Base-by-base conservation (phyloP, 2,113 vertebrate species). In the Cheirogaleus medius region DNA sequence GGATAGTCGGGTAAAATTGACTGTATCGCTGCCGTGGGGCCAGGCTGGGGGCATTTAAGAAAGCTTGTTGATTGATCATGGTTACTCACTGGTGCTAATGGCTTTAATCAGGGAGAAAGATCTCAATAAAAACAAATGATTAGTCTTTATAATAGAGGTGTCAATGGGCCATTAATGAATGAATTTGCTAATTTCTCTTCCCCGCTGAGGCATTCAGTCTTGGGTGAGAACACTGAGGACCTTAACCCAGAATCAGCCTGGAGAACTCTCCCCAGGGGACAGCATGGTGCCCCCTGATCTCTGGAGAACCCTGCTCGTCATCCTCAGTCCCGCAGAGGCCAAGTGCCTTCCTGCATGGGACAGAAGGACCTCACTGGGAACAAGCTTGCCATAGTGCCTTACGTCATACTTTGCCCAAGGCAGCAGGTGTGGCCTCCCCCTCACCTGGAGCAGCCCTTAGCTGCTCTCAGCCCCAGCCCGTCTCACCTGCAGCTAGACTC, bases 101-200 rank as follows among this genome's bases (percentile, higher is more conserved):
- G 83, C 88, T 95, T 98, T 97, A 97, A 98, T 97, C 96, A 96
- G 80, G 77, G 78, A 58, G 69, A 93, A 95, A 93, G 93, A 95
- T 97, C 95, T 96, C 97, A 98, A 97, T 96, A 98, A 97, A 97
- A 98, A 97, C 96, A 97, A 96, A 96, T 82, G 91, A 95, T 98
- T 97, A 91, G 93, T 90, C 87, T 91, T 92, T 91, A 95, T 97
- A 97, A 97, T 90, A 92, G 94, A 98, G 93, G 64, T 85, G 76
- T 93, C 95, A 96, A 94, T 96, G 76, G 71, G 39, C 63, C 39
- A 80, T 83, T 95, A 97, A 96, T 95, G 93, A 97, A 96, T 94
- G 76, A 54, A 93, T 95, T 90, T 94, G 89, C 80, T 95, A 86
- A 93, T 97, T 94, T 49, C 49, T 91, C 81, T 94, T 73, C 56